phyloP scores from a whole-genome alignment of 2,888 invertebrate genomes.

The Epirrhoe alternata region DNA sequence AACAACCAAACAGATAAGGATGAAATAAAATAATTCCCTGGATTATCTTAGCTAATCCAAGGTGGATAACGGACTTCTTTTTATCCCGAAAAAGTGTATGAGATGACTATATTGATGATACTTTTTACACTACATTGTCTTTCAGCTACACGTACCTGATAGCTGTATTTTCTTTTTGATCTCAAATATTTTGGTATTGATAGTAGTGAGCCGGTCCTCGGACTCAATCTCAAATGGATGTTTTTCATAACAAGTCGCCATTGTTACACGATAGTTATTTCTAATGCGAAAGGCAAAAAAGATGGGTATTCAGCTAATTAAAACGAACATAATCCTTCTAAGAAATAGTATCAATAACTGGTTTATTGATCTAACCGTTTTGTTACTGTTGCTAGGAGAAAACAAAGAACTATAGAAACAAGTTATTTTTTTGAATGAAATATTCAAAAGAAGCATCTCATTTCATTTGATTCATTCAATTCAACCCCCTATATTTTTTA shows the following conservation, averaged over 20 bases:
- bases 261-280: constrained; percentile 43
- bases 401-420: not conserved
- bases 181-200: constrained; percentile 92
- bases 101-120: too few species aligned
- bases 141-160: constrained; percentile 85
- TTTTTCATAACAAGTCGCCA: constrained; percentile 77
- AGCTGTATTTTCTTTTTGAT: constrained; percentile 94
- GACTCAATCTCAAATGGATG: constrained; percentile 80
- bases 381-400: constrained; percentile 26
- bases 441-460: not conserved
- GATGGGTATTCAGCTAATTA: not conserved
- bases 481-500: constrained; percentile 12
- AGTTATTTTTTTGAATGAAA: not conserved
- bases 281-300: constrained; percentile 7
- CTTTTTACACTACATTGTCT: too few species aligned
- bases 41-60: too few species aligned
- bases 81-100: too few species aligned
- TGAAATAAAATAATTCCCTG: too few species aligned
- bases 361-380: constrained; percentile 28
- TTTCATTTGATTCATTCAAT: constrained; percentile 8
- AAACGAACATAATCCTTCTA: constrained; percentile 6
- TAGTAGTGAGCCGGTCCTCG: constrained; percentile 83
- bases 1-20: too few species aligned
- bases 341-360: constrained; percentile 5
- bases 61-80: too few species aligned